A percentile compares a stretch with the other conserved stretches of the same genome.
Evolutionary conservation across 2,113 vertebrate genomes (phyloP).

Genomic region (Hydrolagus affinis): DNA sequence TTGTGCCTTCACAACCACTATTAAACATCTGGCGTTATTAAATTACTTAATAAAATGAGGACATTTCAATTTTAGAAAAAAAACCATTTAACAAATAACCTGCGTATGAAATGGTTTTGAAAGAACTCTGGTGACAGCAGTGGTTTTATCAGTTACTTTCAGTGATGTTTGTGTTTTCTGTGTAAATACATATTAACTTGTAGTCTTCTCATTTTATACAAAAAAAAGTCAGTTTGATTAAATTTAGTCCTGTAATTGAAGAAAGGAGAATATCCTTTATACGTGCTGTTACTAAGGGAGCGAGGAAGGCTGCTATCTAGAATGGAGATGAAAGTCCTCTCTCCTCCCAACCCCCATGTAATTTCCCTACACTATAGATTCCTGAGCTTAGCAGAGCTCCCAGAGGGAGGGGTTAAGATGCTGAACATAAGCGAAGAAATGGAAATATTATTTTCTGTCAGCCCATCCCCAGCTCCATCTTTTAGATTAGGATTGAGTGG

Average conservation of each 20-base stretch:
- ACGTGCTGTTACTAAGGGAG: not conserved
- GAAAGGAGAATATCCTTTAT: too few species aligned
- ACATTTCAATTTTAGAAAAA: not conserved
- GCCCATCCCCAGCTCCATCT: too few species aligned
- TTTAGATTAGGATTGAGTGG: too few species aligned
- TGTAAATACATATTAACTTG: not conserved
- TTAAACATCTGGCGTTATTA: slow-evolving; percentile 61
- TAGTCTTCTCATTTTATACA: not conserved
- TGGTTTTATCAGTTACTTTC: not conserved
- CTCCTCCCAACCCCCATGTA: too few species aligned
- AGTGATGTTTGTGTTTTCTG: not conserved
- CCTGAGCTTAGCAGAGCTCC: too few species aligned
- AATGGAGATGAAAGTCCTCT: too few species aligned
- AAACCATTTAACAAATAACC: slow-evolving; percentile 14
- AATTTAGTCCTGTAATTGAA: not conserved
- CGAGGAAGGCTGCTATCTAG: too few species aligned
- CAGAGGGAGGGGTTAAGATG: too few species aligned
- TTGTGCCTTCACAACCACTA: slow-evolving; percentile 56
- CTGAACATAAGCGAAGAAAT: too few species aligned
- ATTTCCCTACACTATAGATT: too few species aligned
- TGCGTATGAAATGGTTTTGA: not conserved
- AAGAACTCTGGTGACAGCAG: too few species aligned
- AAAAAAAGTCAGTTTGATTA: not conserved
- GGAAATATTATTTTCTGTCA: too few species aligned
- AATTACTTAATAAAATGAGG: slow-evolving; percentile 35